Evolutionary conservation across 2,113 vertebrate species (phyloP), one percentile per base, ranked within the genome.

Genomic region (Danionella cerebrum): DNA sequence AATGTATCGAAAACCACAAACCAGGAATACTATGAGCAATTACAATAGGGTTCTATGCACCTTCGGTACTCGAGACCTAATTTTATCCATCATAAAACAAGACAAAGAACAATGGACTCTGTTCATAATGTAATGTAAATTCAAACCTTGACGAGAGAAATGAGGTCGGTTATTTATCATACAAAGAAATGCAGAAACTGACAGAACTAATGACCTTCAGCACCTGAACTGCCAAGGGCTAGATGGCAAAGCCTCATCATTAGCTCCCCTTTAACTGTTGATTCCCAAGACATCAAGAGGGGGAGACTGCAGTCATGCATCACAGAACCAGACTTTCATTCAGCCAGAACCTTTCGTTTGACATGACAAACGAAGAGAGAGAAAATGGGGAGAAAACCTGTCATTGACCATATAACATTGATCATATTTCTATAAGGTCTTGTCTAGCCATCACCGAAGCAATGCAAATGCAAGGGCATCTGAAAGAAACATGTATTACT

Each of bases 321-420:
- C 19, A 41, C 62, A 59, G 16, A 42, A 38, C 12, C 16, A 38
- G 21, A 19, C 10, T 9, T n/a, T 57, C 27, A 12, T 19, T 18
- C 18, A 22, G 53, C 14, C 14, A 47, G 52, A 54, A 44, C 18
- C 24, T 33, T 7, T 14, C 36, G 53, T 45, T 45, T 51, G 16
- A 45, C 47, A 48, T 39, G 64, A 53, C 64, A 62, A 38, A 48
- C 39, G n/a, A n/a, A n/a, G n/a, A n/a, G n/a, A n/a, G n/a, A 19
- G 7, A 25, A 67, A 72, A 60, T 21, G 13, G 2, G 35, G 35
- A 63, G 53, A 52, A 63, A 19, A 31, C 25, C 59, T 64, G 58
- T 54, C 27, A 22, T 29, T 55, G 18, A 12, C 6, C 21, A 10
- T 52, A n/a, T 9, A 16, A 62, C 29, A 29, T 19, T 27, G 6